Evolutionary conservation across 2,113 vertebrate genomes (phyloP).

Genomic region (Nycticorax nycticorax): DNA sequence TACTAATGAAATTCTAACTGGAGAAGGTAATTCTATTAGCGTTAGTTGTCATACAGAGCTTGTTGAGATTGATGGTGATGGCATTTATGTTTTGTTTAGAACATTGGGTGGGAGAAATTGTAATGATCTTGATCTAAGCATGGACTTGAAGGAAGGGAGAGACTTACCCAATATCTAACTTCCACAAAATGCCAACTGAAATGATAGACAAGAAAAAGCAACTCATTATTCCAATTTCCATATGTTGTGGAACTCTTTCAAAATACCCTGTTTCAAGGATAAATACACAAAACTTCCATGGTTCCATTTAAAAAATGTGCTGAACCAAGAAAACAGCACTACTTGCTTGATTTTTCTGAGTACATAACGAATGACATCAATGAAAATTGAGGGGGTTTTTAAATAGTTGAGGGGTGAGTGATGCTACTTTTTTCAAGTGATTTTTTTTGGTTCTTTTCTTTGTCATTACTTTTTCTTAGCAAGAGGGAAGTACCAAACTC

Average conservation of each 20-base stretch:
- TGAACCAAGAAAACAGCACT: neutral
- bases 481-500: neutral
- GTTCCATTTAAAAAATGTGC: neutral
- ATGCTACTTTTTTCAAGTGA: neutral
- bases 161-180: neutral
- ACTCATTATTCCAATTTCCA: neutral
- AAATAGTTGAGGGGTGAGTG: neutral
- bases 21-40: conserved; percentile 23
- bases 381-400: neutral
- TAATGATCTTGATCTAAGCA: neutral
- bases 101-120: neutral
- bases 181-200: neutral
- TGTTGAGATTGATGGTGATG: conserved; percentile 32
- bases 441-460: neutral
- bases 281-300: neutral
- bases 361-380: neutral
- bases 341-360: neutral
- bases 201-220: neutral
- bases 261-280: neutral
- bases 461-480: neutral
- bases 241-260: neutral
- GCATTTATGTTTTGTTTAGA: conserved; percentile 36
- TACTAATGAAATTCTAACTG: conserved; percentile 33
- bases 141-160: neutral
- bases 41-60: neutral